phyloP scores from a whole-genome alignment of 1,140 invertebrate species.

The Lepidurus couesii region DNA sequence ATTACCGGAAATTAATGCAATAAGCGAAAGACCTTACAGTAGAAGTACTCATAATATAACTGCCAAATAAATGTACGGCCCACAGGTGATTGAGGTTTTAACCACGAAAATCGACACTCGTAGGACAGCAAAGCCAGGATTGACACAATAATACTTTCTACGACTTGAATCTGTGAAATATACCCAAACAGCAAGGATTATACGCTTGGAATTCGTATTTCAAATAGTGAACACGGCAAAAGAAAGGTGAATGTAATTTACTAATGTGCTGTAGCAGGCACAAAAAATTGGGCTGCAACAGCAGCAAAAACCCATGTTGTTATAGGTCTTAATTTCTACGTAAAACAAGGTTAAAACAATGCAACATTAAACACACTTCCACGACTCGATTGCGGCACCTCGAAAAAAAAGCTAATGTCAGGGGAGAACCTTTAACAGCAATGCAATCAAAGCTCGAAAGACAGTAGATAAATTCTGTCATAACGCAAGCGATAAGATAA shows the following conservation, averaged over 20 bases:
- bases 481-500: constrained; percentile 9
- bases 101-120: background rate
- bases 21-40: background rate
- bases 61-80: background rate
- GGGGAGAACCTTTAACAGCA: background rate
- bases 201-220: background rate
- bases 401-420: background rate
- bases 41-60: background rate
- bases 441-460: background rate
- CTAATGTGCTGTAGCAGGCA: background rate
- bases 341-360: background rate
- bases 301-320: background rate
- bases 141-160: background rate
- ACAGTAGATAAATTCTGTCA: background rate
- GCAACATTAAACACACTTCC: background rate
- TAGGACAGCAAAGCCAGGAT: background rate
- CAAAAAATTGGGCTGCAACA: constrained; percentile 5
- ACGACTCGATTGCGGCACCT: background rate
- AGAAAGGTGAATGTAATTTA: background rate
- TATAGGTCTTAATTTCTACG: background rate
- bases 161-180: background rate
- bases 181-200: background rate
- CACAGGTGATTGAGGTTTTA: background rate
- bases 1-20: background rate
- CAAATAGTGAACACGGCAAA: background rate